phyloP scores from a whole-genome alignment of 2,113 vertebrate genomes.

The Mustela nigripes region DNA sequence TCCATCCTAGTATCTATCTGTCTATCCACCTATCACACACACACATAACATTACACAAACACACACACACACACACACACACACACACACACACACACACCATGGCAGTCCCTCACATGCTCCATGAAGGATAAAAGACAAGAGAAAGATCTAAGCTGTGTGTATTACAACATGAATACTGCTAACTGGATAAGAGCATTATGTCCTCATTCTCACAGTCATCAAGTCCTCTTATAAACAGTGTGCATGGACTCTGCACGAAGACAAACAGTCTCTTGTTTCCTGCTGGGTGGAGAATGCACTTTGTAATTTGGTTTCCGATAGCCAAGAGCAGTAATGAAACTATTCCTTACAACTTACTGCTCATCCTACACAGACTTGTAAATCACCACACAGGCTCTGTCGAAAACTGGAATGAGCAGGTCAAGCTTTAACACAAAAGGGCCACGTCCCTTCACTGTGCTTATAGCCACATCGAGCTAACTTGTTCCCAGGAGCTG shows the following conservation, averaged over 20 bases:
- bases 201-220: slow-evolving; percentile 60
- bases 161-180: not conserved
- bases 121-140: slow-evolving; percentile 61
- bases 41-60: slow-evolving; percentile 10
- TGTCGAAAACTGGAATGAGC: slow-evolving; percentile 58
- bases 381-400: slow-evolving; percentile 64
- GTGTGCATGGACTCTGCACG: slow-evolving; percentile 42
- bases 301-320: slow-evolving; percentile 74
- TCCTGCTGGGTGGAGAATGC: slow-evolving; percentile 64
- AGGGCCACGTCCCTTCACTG: slow-evolving; percentile 61
- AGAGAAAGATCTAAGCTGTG: slow-evolving; percentile 20
- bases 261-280: slow-evolving; percentile 75
- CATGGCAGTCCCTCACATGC: slow-evolving; percentile 17
- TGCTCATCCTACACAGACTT: slow-evolving; percentile 54
- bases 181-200: not conserved
- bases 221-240: slow-evolving; percentile 55
- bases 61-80: no score
- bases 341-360: slow-evolving; percentile 61
- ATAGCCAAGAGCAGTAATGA: slow-evolving; percentile 65
- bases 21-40: not conserved
- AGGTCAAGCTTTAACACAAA: slow-evolving; percentile 63
- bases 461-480: slow-evolving; percentile 55
- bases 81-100: not conserved
- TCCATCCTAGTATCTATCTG: not conserved
- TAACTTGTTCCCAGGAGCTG: slow-evolving; percentile 77